These are phyloP conservation scores for Gasteruption jaculator DNA, from an alignment of 2,888 invertebrate genomes.

Conservation along the genomic window DNA sequence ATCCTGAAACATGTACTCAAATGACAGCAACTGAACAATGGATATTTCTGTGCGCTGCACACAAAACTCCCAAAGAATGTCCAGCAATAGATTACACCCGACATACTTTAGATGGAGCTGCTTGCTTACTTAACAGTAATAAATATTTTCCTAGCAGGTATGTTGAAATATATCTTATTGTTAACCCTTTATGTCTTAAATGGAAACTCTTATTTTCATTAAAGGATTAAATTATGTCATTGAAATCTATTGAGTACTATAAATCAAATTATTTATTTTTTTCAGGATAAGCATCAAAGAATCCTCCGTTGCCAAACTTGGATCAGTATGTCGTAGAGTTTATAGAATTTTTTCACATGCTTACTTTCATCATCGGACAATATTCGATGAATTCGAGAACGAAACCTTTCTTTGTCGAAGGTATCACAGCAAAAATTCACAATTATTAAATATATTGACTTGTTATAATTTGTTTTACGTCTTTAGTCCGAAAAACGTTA, in stretches of 20 bases:
- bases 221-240: background rate
- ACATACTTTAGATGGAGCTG: constrained; percentile 98
- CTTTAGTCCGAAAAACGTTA: no score
- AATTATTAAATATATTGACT: background rate
- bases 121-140: constrained; percentile 96
- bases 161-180: constrained; percentile 21
- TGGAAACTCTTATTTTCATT: background rate
- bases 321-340: constrained; percentile 96
- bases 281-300: constrained; percentile 97
- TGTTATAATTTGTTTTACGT: background rate
- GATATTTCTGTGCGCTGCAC: constrained; percentile 99
- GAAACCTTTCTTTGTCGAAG: constrained; percentile 90
- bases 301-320: constrained; percentile 96
- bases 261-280: constrained; percentile 26
- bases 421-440: no score
- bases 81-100: constrained; percentile 99
- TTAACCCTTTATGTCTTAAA: no score
- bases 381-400: constrained; percentile 98
- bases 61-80: constrained; percentile 99
- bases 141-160: constrained; percentile 99
- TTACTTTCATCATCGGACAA: constrained; percentile 93
- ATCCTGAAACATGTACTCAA: constrained; percentile 95
- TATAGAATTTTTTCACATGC: constrained; percentile 99
- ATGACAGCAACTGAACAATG: constrained; percentile 99
- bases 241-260: background rate